A percentile compares a stretch with the other conserved stretches of the same genome.
phyloP scores from a whole-genome alignment of 2,797 vertebrate genomes.

The Anabas testudineus region DNA sequence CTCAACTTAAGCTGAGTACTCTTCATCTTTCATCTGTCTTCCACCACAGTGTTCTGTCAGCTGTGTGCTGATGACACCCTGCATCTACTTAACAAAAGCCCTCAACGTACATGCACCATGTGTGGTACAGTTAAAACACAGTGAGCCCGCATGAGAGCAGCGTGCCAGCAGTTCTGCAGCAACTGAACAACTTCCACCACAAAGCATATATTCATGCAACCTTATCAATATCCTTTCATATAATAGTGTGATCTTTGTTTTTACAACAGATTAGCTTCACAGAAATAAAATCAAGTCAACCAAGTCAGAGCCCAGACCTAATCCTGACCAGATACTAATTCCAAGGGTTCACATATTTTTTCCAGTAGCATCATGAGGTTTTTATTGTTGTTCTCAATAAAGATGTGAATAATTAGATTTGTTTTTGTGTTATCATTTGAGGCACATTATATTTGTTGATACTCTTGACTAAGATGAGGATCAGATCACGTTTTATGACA shows the following conservation, averaged over 20 bases:
- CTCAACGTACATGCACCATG: neutral
- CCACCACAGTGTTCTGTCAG: slow-evolving; percentile 14
- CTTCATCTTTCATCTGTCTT: neutral
- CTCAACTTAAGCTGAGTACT: neutral
- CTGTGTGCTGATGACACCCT: slow-evolving; percentile 1
- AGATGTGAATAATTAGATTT: no score
- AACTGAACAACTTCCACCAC: neutral
- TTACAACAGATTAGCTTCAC: no score
- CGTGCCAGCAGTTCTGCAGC: neutral
- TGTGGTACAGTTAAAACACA: neutral
- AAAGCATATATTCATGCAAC: slow-evolving; percentile 11
- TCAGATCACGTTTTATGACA: no score
- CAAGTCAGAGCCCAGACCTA: no score
- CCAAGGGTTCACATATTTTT: no score
- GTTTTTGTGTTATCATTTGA: no score
- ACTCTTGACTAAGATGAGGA: no score
- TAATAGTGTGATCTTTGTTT: neutral
- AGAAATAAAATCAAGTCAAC: no score
- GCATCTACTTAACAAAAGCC: neutral
- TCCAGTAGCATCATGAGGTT: no score
- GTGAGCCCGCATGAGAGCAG: neutral
- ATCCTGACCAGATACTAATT: no score
- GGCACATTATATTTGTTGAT: no score
- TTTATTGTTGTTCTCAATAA: no score
- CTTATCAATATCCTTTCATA: neutral